Evolutionary conservation across 2,797 vertebrate genomes (phyloP), one percentile per base, ranked within the genome.

Genomic region (Pelochelys cantorii): DNA sequence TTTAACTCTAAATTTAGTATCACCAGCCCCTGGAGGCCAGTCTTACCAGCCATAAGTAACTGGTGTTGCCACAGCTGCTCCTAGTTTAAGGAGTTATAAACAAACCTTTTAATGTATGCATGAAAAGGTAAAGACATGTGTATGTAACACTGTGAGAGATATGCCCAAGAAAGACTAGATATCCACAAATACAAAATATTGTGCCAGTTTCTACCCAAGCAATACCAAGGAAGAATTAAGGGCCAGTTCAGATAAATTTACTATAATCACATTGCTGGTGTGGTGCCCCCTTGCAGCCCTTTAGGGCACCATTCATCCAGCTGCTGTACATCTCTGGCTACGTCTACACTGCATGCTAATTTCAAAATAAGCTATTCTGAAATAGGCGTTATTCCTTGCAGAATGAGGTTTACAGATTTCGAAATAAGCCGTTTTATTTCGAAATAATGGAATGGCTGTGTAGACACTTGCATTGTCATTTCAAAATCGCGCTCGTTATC

Each of bases 101-200:
- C 92, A 93, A 90, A 83, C 79, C 88, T 81, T 91, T 65, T 91
- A 80, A 86, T 89, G 88, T 71, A 92, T 91, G 71, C 90, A 31
- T 23, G 88, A 88, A 89, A 89, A 95, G 91, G 92, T 90, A 89
- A 74, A 91, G 42, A 87, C 77, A 55, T 71, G 53, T 90, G 84
- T 65, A 85, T 56, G 62, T 92, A 92, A 87, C 0, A 0, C 89
- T 48, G 11, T 75, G n/a, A n/a, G 65, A 94, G 87, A 93, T 0
- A 0, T 79, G 92, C n/a, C 56, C 86, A 89, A 95, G 96, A 93
- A 87, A 95, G 88, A 92, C 23, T 84, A 88, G 37, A 68, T 34
- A 68, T 68, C 17, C 65, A 83, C 77, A 94, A 74, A 91, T 77
- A 53, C 60, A 86, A 52, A 79, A 59, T 60, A 81, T 54, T 93